phyloP scores from a whole-genome alignment of 2,113 vertebrate genomes.

The Mixornis gularis region DNA sequence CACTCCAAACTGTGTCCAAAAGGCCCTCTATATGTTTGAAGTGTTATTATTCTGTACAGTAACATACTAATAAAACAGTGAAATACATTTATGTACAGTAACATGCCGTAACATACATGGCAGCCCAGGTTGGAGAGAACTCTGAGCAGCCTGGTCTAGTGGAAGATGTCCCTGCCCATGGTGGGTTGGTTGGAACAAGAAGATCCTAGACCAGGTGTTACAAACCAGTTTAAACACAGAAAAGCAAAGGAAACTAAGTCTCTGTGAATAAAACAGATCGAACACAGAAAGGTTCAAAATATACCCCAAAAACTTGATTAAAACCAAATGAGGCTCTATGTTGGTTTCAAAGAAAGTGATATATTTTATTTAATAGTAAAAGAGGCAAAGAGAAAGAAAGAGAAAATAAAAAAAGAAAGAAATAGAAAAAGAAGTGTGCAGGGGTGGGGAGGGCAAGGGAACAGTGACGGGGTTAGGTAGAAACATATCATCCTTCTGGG shows the following conservation, averaged over 20 bases:
- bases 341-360: not conserved
- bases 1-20: not conserved
- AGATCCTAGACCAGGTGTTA: not conserved
- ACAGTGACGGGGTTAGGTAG: not conserved
- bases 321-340: not conserved
- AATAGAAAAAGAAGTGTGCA: no score
- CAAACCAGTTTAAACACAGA: not conserved
- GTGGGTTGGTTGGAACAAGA: not conserved
- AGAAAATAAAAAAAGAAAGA: not conserved
- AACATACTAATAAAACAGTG: not conserved
- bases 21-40: not conserved
- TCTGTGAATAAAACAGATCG: not conserved
- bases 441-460: not conserved
- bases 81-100: not conserved
- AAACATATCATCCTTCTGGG: not conserved
- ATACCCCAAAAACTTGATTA: not conserved
- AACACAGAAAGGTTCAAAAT: not conserved
- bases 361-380: not conserved
- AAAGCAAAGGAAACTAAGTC: not conserved
- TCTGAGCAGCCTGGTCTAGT: not conserved
- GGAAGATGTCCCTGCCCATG: not conserved
- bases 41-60: not conserved
- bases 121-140: not conserved
- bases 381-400: not conserved
- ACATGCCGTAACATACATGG: not conserved